Evolutionary conservation across 2,113 vertebrate species (phyloP), one percentile per base, ranked within the genome.

Genomic region (Excalfactoria chinensis): DNA sequence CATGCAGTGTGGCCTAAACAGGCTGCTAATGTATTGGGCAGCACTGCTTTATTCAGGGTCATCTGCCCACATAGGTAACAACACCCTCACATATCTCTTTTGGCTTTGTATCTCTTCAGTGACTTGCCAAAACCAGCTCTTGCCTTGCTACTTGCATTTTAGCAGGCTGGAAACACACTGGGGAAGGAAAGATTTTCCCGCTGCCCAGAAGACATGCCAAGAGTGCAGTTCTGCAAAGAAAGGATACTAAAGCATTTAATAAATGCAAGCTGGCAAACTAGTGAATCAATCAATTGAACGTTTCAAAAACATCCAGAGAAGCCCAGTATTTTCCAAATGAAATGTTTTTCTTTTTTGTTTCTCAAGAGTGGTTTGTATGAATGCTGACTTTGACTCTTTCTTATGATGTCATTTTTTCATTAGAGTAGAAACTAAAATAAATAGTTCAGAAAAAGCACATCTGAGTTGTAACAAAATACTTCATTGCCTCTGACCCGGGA

Each of bases 351-450:
- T 8, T 64, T 72, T 71, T 79, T 78, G 26, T 62, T 72, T 55
- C n/a, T 82, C 53, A 81, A 55, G 11, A 83, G 41, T 10, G 37
- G 9, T 34, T 72, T 63, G 25, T 35, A 46, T 35, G 59, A 95
- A 74, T 93, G 62, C 78, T 60, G 43, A 64, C 11, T 84, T 70
- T 16, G 60, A 41, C 46, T 67, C 84, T 75, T 41, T 41, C 0
- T 0, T 60, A 87, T 71, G 56, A 89, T 72, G 69, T 51, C 44
- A 80, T 68, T 12, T 68, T 94, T 82, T 82, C 58, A 78, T 60
- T 72, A 43, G 14, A 87, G 30, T 51, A 70, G 60, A 69, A 94
- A 83, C 20, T 89, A 58, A 90, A 93, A 43, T 13, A 93, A 66
- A 72, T 13, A 40, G 7, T 46, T 83, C 34, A 40, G 26, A 83